These are phyloP conservation scores for Apis laboriosa DNA, from an alignment of 1,140 invertebrate species.

Conservation along the genomic window DNA sequence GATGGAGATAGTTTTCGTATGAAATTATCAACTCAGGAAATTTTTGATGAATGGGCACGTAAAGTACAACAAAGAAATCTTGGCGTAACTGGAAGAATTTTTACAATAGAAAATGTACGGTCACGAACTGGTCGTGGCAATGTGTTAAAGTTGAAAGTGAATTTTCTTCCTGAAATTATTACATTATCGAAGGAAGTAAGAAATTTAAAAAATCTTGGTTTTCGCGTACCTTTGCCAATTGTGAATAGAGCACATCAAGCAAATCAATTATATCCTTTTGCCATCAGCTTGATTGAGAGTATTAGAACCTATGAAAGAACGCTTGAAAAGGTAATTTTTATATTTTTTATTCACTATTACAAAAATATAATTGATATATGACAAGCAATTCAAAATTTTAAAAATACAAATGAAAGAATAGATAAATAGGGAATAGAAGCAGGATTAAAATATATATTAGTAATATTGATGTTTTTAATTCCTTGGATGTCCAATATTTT, in stretches of 20 bases:
- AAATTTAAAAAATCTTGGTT: constrained; percentile 97
- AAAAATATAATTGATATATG: constrained; percentile 23
- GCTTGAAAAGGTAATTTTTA: constrained; percentile 92
- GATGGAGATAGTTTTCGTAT: constrained; percentile 98
- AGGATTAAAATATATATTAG: constrained; percentile 59
- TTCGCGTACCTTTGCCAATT: constrained; percentile 97
- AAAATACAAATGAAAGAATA: constrained; percentile 52
- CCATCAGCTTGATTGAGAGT: constrained; percentile 98
- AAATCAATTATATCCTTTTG: constrained; percentile 99
- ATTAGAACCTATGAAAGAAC: constrained; percentile 98
- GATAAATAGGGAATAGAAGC: constrained; percentile 64
- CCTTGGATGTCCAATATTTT: constrained; percentile 76
- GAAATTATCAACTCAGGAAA: constrained; percentile 97
- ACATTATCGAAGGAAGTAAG: constrained; percentile 99
- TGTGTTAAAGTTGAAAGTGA: constrained; percentile 96
- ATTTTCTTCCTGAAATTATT: constrained; percentile 99
- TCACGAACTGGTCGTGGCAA: constrained; percentile 92
- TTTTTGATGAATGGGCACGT: constrained; percentile 98
- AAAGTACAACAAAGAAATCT: constrained; percentile 97
- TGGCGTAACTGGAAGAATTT: constrained; percentile 96
- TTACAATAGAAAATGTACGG: constrained; percentile 94
- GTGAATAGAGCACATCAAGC: constrained; percentile 99
- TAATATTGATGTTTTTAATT: constrained; percentile 70
- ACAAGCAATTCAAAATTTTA: constrained; percentile 43
- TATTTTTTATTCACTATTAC: background rate